Conservation (phyloP, 2,797 vertebrate genomes). For the Buphagus erythrorhynchus region DNA sequence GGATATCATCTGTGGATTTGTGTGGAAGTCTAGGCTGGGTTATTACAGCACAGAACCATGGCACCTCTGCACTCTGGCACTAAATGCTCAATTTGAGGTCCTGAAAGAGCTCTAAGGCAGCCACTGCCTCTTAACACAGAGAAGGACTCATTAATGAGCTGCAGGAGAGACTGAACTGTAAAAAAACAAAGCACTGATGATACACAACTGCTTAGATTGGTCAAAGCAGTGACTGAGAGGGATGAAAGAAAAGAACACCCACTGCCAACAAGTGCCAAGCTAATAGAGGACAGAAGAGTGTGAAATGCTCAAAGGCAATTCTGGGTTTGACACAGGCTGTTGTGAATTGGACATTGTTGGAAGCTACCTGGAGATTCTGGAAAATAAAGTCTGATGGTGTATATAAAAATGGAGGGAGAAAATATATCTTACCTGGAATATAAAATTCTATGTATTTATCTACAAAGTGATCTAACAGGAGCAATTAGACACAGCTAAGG, state of each 20-base stretch:
- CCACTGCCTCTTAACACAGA: background rate
- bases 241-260: background rate
- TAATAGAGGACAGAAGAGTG: background rate
- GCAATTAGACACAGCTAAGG: background rate
- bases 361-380: background rate
- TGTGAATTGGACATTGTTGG: background rate
- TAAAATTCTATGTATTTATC: background rate
- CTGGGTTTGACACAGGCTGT: background rate
- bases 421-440: background rate
- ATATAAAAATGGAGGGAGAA: background rate
- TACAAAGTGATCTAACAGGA: background rate
- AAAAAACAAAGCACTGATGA: background rate
- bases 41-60: background rate
- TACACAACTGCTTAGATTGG: background rate
- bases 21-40: background rate
- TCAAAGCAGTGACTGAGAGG: background rate
- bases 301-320: fast-evolving
- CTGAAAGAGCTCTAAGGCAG: background rate
- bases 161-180: background rate
- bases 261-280: background rate
- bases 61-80: background rate
- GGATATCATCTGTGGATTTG: background rate
- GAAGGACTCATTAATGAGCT: background rate
- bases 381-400: background rate
- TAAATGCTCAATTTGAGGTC: background rate